These are phyloP conservation scores for Bucorvus abyssinicus DNA, from an alignment of 2,797 vertebrate genomes.

Conservation along the genomic window DNA sequence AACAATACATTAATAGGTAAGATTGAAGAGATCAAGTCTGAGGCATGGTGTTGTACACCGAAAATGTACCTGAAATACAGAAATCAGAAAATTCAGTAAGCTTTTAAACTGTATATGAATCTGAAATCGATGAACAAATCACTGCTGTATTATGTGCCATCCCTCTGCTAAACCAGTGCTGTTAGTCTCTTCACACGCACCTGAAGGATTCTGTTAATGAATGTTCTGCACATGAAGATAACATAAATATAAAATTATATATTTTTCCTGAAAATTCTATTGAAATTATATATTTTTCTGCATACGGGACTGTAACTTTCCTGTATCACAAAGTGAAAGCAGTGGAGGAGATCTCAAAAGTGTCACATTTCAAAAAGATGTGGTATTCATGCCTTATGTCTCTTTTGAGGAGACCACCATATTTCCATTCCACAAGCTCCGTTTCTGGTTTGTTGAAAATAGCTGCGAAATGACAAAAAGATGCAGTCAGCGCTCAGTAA, in stretches of 20 bases:
- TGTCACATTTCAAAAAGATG: not conserved
- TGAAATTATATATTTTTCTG: not conserved
- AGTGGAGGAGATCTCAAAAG: not conserved
- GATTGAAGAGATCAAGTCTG: not conserved
- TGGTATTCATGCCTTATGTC: not conserved
- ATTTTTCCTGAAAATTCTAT: not conserved
- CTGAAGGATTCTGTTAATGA: not conserved
- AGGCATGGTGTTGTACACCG: not conserved
- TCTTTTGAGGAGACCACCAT: not conserved
- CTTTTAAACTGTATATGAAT: not conserved
- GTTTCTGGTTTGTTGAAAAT: not conserved
- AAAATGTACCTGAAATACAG: not conserved
- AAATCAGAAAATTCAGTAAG: not conserved
- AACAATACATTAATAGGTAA: not conserved
- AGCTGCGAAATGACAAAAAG: not conserved
- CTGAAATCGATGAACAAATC: not conserved
- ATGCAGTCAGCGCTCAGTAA: not conserved
- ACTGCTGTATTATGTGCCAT: not conserved
- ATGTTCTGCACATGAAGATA: not conserved
- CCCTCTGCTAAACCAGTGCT: not conserved
- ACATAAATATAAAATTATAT: not conserved
- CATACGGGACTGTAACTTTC: not conserved
- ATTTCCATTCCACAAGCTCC: not conserved
- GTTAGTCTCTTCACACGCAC: not conserved
- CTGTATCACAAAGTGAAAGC: not conserved